Conservation (phyloP, 2,113 vertebrate species). For the Dipodomys spectabilis region DNA sequence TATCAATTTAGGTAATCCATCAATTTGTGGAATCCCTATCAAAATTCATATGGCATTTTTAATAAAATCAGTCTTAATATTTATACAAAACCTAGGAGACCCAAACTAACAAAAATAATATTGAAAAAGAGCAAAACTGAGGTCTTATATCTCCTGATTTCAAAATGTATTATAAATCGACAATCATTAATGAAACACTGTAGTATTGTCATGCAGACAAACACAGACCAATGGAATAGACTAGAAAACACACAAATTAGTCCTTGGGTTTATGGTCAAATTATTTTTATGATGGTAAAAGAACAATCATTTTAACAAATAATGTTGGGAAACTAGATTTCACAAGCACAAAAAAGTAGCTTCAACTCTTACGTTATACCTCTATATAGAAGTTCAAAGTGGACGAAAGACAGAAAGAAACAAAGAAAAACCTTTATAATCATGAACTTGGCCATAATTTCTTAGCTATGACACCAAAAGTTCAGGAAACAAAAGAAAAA, state of each 20-base stretch:
- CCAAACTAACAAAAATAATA: background rate
- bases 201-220: background rate
- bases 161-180: background rate
- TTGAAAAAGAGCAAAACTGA: background rate
- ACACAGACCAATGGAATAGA: background rate
- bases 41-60: background rate
- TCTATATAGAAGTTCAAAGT: conserved; percentile 13
- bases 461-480: background rate
- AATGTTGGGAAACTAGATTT: background rate
- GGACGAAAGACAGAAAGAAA: background rate
- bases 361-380: background rate
- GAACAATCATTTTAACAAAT: background rate
- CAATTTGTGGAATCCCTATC: background rate
- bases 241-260: background rate
- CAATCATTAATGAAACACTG: background rate
- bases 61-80: background rate
- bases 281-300: background rate
- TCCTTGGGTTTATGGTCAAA: background rate
- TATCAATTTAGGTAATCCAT: background rate
- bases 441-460: background rate
- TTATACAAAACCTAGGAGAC: background rate
- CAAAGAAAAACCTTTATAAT: background rate
- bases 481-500: background rate
- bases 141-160: background rate
- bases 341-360: background rate